Base-by-base conservation (phyloP, 2,888 invertebrate species). In the Plemyria rubiginata region DNA sequence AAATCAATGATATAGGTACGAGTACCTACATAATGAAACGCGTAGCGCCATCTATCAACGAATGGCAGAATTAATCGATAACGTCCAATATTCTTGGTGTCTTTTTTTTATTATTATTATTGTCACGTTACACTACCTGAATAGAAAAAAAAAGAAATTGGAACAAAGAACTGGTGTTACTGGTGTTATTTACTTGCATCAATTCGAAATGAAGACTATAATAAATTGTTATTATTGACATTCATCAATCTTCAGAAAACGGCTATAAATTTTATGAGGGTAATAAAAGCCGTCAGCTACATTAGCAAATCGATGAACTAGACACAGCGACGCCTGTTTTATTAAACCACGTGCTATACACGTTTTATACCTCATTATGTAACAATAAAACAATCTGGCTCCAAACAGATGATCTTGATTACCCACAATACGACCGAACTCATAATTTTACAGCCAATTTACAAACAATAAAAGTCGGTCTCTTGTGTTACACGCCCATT, bases 371-470 rank as follows among this genome's bases (percentile, higher is more conserved):
- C 81, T 45, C 45, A 45, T 13, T 79, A 81, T 82, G 81, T 85
- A 81, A 82, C 77, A 87, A 88, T 90, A 90, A 90, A 91, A 84
- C 86, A 85, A 87, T 89, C 86, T 86, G 85, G 85, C 83, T 64
- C 86, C 82, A 88, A 86, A 86, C 90, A 92, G 89, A 89, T 92
- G 91, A 92, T 89, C 83, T 83, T 88, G 89, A 92, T 91, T 90
- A 86, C 88, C 82, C 80, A 86, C 87, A 92, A 91, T 90, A 87
- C 88, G 90, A 87, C 82, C 84, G 78, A 87, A 83, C 86, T 92
- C 90, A 92, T 93, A 92, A 93, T 91, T 93, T 93, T 93, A 93
- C 92, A 90, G 89, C 89, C 93, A 93, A 93, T 93, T 93, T 92
- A 91, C 92, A 92, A 93, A 93, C 93, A 93, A 93, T 93, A 93